Evolutionary conservation across 1,140 invertebrate genomes (phyloP).

Genomic region (Drosophila parvula): DNA sequence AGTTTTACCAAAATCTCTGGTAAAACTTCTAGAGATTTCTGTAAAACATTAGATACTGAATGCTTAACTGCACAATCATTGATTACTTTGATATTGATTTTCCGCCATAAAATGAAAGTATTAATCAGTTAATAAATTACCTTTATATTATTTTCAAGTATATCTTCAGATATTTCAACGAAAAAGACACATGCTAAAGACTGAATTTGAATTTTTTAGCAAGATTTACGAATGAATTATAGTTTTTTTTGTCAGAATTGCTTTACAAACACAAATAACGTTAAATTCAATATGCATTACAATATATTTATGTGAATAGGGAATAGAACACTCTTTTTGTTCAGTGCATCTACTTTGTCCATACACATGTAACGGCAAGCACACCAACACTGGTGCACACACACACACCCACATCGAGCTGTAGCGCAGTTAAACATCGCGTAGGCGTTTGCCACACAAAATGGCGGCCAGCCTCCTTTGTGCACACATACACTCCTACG

Average conservation of each 20-base stretch:
- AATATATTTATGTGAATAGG: no score
- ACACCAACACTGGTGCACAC: slow-evolving; percentile 21
- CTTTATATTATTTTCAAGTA: no score
- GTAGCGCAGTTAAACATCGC: slow-evolving; percentile 51
- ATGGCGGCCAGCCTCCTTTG: slow-evolving; percentile 75
- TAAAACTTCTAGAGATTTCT: background rate
- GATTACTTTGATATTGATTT: no score
- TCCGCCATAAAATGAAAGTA: no score
- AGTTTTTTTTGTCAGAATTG: background rate
- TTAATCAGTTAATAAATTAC: no score
- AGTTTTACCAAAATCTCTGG: background rate
- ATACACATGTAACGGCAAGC: slow-evolving; percentile 22
- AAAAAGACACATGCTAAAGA: no score
- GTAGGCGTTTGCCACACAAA: slow-evolving; percentile 76
- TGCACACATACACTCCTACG: slow-evolving; percentile 53
- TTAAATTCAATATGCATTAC: no score
- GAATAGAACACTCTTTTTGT: background rate
- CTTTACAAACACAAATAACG: background rate
- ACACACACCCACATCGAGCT: slow-evolving; percentile 27
- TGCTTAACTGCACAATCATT: no score
- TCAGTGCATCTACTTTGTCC: slow-evolving; percentile 15
- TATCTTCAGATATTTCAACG: no score
- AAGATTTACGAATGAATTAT: background rate
- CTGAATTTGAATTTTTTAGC: no score
- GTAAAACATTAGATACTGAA: background rate